Evolutionary conservation across 2,113 vertebrate genomes (phyloP).

Genomic region (Micronycteris hirsuta): DNA sequence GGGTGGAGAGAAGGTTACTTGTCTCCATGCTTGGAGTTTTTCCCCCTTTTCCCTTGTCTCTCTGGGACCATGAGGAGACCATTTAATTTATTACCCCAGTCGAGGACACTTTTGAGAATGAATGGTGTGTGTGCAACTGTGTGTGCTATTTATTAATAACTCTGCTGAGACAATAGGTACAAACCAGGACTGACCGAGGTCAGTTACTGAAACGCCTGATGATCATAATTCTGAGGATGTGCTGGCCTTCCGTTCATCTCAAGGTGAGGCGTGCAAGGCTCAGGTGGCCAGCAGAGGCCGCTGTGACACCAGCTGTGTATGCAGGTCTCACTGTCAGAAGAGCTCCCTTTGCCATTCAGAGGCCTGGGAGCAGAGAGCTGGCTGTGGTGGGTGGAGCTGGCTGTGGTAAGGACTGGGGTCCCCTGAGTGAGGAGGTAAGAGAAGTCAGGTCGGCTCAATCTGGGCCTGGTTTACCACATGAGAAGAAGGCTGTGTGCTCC

Average conservation of each 20-base stretch:
- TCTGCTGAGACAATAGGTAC: background rate
- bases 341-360: background rate
- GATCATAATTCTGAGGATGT: background rate
- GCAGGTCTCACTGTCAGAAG: background rate
- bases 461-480: background rate
- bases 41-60: background rate
- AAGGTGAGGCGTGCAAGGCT: background rate
- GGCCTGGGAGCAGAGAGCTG: background rate
- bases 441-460: background rate
- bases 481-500: background rate
- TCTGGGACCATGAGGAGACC: background rate
- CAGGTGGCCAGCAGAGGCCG: constrained; percentile 57
- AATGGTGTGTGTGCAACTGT: background rate
- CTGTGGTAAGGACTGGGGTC: background rate
- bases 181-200: background rate
- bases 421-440: background rate
- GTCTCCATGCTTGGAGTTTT: background rate
- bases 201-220: background rate
- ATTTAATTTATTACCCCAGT: background rate
- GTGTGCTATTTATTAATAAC: background rate
- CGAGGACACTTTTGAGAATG: background rate
- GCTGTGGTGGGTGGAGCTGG: no score
- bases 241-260: background rate
- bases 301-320: background rate
- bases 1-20: background rate